Base-by-base conservation (phyloP, 2,797 vertebrate genomes). In the Trematocara caparti region DNA sequence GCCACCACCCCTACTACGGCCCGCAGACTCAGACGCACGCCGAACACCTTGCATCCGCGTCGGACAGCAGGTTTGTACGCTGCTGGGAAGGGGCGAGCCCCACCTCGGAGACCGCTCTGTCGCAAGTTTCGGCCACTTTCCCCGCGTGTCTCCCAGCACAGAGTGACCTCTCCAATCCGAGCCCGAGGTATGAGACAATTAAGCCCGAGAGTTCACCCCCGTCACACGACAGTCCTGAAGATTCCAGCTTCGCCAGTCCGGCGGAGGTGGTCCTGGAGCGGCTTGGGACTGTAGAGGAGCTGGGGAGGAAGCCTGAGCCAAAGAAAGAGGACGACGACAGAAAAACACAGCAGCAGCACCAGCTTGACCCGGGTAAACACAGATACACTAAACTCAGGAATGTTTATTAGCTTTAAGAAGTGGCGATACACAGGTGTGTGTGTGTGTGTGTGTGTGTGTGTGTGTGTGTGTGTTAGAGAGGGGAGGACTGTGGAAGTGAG, bases 241-340 rank as follows among this genome's bases (percentile, higher is more conserved):
- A 96, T 9, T 86, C 97, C 69, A 95, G 95, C 93, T 95, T 95
- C 93, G 90, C 92, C 86, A 96, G 96, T 62, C 94, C 95, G 82
- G 95, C 96, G 72, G 97, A 97, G 80, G 97, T 97, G 93, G 96
- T 97, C 57, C 96, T 97, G 62, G 96, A 96, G 92, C 95, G 97
- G 95, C 97, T 97, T 83, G 97, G 97, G 86, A 94, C 95, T 83
- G 95, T 86, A 14, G 96, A 97, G 94, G 96, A 96, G 94, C 95
- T 95, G 89, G 96, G 95, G 75, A 92, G 95, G 90, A 97, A 96
- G 27, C 19, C 86, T 9, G 93, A 94, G 86, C 84, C 91, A 47
- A 88, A 92, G 43, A 85, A 86, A 24, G 92, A 93, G 48, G 83
- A 86, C 8, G 88, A 90, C 73, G 93, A 92, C 47, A 85, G 76